These are phyloP conservation scores for Galeopterus variegatus DNA, from an alignment of 2,113 vertebrate species.

Conservation along the genomic window DNA sequence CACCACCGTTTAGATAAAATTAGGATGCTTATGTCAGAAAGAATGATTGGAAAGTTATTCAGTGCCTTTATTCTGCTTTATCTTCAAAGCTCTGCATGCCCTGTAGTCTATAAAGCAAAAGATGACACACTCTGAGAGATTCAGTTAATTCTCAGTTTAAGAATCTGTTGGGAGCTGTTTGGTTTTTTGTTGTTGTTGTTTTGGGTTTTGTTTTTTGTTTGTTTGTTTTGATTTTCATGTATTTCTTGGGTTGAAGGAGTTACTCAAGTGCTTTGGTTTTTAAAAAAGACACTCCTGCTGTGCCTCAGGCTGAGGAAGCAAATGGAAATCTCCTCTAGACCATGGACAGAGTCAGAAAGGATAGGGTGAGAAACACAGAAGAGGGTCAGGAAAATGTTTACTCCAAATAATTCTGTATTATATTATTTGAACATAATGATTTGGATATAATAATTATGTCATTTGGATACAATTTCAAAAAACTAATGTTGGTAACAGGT, in stretches of 20 bases:
- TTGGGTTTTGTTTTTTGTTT: no score
- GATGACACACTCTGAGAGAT: background rate
- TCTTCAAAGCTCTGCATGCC: background rate
- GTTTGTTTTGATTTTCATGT: constrained; percentile 46
- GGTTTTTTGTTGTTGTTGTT: background rate
- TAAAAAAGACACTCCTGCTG: background rate
- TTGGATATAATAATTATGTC: background rate
- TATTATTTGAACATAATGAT: background rate
- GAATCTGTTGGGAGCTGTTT: constrained; percentile 7
- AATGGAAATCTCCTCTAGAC: constrained; percentile 56
- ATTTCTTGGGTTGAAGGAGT: constrained; percentile 16
- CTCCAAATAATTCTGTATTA: background rate
- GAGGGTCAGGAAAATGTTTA: constrained; percentile 20
- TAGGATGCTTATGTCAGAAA: background rate
- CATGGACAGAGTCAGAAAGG: background rate
- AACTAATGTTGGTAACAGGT: background rate
- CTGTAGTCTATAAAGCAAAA: background rate
- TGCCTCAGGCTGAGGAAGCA: constrained; percentile 42
- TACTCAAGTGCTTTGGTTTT: constrained; percentile 55
- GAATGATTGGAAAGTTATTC: background rate
- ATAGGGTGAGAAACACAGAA: background rate
- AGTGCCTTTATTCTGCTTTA: background rate
- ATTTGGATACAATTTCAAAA: background rate
- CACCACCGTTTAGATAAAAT: background rate
- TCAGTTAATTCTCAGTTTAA: background rate